phyloP scores from a whole-genome alignment of 2,113 vertebrate species.

The Atherinomorus stipes region DNA sequence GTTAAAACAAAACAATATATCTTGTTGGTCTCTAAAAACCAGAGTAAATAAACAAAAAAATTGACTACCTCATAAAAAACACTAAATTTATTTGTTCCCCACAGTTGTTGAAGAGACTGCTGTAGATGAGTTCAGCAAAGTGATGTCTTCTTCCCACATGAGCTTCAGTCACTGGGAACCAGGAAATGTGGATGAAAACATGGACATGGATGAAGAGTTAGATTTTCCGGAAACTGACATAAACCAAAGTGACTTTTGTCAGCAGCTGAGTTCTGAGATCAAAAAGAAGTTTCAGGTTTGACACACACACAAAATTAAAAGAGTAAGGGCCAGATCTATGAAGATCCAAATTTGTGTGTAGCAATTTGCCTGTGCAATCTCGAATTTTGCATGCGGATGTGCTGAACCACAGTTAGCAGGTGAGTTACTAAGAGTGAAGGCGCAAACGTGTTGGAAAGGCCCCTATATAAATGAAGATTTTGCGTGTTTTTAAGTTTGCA shows the following conservation, averaged over 20 bases:
- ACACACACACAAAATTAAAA: neutral
- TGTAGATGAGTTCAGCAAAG: conserved; percentile 45
- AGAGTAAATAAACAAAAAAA: too few species aligned
- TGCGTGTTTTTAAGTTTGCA: too few species aligned
- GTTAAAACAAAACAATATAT: too few species aligned
- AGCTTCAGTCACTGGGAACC: conserved; percentile 60
- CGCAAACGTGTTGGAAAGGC: too few species aligned
- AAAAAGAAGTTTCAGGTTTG: conserved; percentile 87
- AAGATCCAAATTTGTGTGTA: too few species aligned
- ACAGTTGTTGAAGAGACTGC: conserved; percentile 45
- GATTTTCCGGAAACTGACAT: conserved; percentile 30
- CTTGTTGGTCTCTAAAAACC: too few species aligned
- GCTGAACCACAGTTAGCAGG: too few species aligned
- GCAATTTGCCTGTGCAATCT: too few species aligned
- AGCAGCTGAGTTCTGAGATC: conserved; percentile 85
- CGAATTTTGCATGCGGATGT: too few species aligned
- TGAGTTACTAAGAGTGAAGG: too few species aligned
- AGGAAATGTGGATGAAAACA: conserved; percentile 35
- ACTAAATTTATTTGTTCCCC: conserved; percentile 7
- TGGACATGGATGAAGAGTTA: conserved; percentile 51
- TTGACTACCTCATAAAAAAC: neutral
- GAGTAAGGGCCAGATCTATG: too few species aligned
- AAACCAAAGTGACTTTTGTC: conserved; percentile 73
- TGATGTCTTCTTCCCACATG: conserved; percentile 49
- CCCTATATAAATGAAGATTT: too few species aligned